phyloP scores from a whole-genome alignment of 2,113 vertebrate genomes.

The Nannobrachium achirus region DNA sequence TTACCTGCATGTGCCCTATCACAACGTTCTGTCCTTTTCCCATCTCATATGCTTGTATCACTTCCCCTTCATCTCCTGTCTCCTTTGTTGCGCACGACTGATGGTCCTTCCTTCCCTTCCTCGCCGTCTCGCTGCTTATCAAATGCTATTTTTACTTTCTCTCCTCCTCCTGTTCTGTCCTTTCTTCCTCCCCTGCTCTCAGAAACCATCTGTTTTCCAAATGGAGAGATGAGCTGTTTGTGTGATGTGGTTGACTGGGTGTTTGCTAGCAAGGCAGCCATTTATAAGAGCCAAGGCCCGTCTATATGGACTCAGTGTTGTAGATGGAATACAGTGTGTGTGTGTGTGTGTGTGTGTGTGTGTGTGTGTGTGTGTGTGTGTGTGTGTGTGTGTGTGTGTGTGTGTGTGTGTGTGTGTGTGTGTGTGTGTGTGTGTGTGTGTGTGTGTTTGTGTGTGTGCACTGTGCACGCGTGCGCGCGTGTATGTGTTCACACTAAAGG shows the following conservation, averaged over 20 bases:
- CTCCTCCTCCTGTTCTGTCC: constrained; percentile 23
- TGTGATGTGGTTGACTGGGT: constrained; percentile 52
- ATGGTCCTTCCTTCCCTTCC: constrained; percentile 23
- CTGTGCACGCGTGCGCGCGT: too few species aligned
- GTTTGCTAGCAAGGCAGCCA: constrained; percentile 17
- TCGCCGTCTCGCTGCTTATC: constrained; percentile 46
- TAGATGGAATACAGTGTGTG: too few species aligned
- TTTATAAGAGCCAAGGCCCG: constrained; percentile 49
- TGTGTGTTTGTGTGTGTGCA: too few species aligned
- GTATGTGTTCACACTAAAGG: too few species aligned
- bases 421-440: too few species aligned
- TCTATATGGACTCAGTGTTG: constrained; percentile 4
- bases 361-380: constrained; percentile 7
- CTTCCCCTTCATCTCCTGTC: neutral
- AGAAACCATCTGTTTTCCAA: constrained; percentile 65
- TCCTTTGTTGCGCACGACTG: constrained; percentile 37
- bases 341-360: constrained; percentile 2
- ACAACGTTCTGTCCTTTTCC: too few species aligned
- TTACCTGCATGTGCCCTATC: too few species aligned
- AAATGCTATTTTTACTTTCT: constrained; percentile 59
- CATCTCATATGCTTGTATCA: neutral
- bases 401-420: too few species aligned
- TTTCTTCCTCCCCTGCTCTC: constrained; percentile 24
- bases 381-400: constrained; percentile 13
- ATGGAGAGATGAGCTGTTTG: constrained; percentile 59